Evolutionary conservation across 2,888 invertebrate genomes (phyloP).

Genomic region (Thereva unica): DNA sequence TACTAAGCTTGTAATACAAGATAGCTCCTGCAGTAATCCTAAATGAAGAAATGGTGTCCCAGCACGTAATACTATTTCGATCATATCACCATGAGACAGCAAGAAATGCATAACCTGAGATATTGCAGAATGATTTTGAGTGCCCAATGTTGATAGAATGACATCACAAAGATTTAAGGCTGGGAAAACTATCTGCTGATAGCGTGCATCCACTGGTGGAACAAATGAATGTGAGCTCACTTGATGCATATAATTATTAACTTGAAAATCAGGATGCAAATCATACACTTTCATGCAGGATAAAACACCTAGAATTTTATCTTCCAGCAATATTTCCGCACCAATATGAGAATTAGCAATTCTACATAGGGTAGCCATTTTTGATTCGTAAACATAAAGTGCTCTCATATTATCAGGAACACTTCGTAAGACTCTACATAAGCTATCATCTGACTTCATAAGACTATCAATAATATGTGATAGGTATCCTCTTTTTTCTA

Average conservation of each 20-base stretch:
- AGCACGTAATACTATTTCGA: constrained; percentile 76
- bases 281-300: constrained; percentile 73
- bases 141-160: constrained; percentile 79
- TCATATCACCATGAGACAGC: constrained; percentile 78
- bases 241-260: constrained; percentile 44
- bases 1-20: constrained; percentile 75
- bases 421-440: constrained; percentile 67
- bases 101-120: constrained; percentile 80
- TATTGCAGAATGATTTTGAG: constrained; percentile 80
- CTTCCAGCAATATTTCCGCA: constrained; percentile 66
- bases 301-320: constrained; percentile 64
- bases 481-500: constrained; percentile 70
- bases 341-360: constrained; percentile 71
- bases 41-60: constrained; percentile 68
- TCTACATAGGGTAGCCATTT: constrained; percentile 77
- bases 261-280: constrained; percentile 71
- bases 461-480: constrained; percentile 82
- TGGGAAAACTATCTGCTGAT: constrained; percentile 81
- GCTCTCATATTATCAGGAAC: constrained; percentile 71
- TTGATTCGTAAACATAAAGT: constrained; percentile 84
- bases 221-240: constrained; percentile 58
- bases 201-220: constrained; percentile 70
- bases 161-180: constrained; percentile 80
- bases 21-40: constrained; percentile 73
- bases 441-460: constrained; percentile 71